phyloP scores from a whole-genome alignment of 1,140 invertebrate species.

The Andrena cerasifolii region DNA sequence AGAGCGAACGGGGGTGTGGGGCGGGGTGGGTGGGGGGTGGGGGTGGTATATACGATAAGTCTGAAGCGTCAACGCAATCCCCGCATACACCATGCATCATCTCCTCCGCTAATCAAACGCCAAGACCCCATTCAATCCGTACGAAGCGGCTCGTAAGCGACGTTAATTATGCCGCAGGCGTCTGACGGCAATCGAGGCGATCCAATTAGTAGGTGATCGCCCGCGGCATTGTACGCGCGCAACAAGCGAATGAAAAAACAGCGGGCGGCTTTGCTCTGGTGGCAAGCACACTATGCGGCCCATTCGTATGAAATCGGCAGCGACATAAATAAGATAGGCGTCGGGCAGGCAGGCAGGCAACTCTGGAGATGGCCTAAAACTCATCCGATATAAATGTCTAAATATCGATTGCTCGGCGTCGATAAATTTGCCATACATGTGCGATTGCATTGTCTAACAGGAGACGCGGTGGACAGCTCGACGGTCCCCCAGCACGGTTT shows the following conservation, averaged over 20 bases:
- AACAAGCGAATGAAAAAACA: too few species aligned
- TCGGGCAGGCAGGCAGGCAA: constrained; percentile 80
- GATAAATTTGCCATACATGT: constrained; percentile 67
- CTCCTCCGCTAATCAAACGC: constrained; percentile 36
- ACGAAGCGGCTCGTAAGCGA: constrained; percentile 26
- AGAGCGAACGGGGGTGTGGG: background rate
- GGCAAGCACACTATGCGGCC: too few species aligned
- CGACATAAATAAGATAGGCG: constrained; percentile 58
- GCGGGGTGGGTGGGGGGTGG: too few species aligned
- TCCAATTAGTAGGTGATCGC: background rate
- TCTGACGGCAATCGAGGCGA: constrained; percentile 30
- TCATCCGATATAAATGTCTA: constrained; percentile 69
- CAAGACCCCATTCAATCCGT: constrained; percentile 3
- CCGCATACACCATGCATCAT: constrained; percentile 52
- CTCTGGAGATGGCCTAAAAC: constrained; percentile 83
- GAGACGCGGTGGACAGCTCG: background rate
- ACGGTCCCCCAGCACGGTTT: background rate
- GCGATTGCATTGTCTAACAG: constrained; percentile 50
- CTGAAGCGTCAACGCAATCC: background rate
- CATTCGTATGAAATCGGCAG: constrained; percentile 37
- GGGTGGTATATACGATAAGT: too few species aligned
- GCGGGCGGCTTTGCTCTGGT: too few species aligned
- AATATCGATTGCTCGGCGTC: constrained; percentile 74
- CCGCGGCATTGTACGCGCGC: background rate
- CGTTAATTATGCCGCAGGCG: constrained; percentile 6